Evolutionary conservation across 2,113 vertebrate genomes (phyloP), one percentile per base, ranked within the genome.

Genomic region (Leptodactylus fuscus): DNA sequence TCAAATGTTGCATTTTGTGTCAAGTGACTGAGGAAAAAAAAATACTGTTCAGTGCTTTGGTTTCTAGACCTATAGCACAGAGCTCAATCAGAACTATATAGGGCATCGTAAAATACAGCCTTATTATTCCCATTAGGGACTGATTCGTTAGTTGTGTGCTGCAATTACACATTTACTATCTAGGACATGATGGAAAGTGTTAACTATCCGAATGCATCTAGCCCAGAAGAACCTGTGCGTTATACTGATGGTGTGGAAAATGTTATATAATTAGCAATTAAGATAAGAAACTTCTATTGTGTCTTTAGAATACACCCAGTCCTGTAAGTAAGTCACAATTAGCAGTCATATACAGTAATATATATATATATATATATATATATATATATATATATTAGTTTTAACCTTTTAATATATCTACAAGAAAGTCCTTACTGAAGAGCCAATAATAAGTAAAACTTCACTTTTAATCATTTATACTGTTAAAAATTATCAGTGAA

Each of bases 1-100:
- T 99, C 97, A 94, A 97, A 95, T 87, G 96, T 95, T 90, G 93
- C 93, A 87, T 95, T 94, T 89, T 97, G 97, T 88, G 96, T 97
- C 92, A 98, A 90, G 94, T 97, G 95, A 94, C 97, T 98, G 92
- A 79, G 88, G 87, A 87, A 62, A 88, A 44, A 34, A 92, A 74
- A 22, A 81, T 44, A 44, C 55, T 24, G 22, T 74, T 77, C 16
- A 49, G 27, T n/a, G 53, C 29, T 27, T 78, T 78, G n/a, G 44
- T 69, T 38, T 69, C 3, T 65, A 75, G 60, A 34, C 49, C 49
- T 24, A 27, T 41, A 24, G 24, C 13, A 67, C 15, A 76, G 2
- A 69, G 29, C 77, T 16, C 73, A 76, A 29, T 69, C n/a, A 34
- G 27, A 82, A 32, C 16, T 20, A 4, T 44, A 65, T 38, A 22